phyloP scores from a whole-genome alignment of 2,888 invertebrate genomes.

The Ochlodes sylvanus region DNA sequence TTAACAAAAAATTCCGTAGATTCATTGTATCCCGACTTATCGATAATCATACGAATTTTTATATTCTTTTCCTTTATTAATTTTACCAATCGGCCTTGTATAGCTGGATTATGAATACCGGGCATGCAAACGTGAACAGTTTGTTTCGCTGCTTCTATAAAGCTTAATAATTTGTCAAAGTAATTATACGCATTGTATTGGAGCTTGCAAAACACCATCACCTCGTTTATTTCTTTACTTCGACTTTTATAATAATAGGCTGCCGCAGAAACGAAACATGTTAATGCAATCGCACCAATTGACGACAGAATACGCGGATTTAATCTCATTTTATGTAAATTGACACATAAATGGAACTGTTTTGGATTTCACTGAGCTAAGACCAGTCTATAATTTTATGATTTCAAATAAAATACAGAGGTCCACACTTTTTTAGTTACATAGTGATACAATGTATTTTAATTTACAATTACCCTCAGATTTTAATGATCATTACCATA shows the following conservation, averaged over 20 bases:
- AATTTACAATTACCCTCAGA: conserved; percentile 60
- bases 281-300: conserved; percentile 70
- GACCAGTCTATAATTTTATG: conserved; percentile 68
- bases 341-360: conserved; percentile 65
- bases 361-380: conserved; percentile 49
- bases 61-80: conserved; percentile 69
- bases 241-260: conserved; percentile 74
- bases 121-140: conserved; percentile 78
- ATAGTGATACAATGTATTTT: conserved; percentile 50
- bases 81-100: conserved; percentile 71
- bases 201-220: conserved; percentile 81
- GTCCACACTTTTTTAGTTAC: conserved; percentile 43
- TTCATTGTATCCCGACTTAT: conserved; percentile 69
- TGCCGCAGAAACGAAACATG: conserved; percentile 75
- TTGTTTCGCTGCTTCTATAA: conserved; percentile 69
- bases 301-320: conserved; percentile 69
- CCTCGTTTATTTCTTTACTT: conserved; percentile 71
- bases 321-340: conserved; percentile 75
- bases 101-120: conserved; percentile 77
- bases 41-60: conserved; percentile 71
- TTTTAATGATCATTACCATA: not conserved
- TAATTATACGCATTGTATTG: conserved; percentile 76
- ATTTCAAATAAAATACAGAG: conserved; percentile 68
- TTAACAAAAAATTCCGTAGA: conserved; percentile 71
- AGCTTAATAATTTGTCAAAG: conserved; percentile 76